phyloP scores from a whole-genome alignment of 2,797 vertebrate species.

The Coregonus ussuriensis region DNA sequence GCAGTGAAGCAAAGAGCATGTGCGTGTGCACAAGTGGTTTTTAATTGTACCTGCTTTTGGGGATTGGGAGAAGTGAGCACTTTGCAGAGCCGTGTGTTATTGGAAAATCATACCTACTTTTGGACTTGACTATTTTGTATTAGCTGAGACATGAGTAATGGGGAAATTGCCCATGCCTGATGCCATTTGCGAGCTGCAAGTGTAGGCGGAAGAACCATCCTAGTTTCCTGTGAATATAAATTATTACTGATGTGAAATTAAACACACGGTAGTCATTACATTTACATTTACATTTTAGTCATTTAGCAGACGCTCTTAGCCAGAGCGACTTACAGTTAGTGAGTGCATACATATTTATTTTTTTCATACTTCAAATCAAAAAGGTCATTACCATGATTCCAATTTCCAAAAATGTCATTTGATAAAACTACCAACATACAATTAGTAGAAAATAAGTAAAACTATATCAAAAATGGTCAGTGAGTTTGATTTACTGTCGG shows the following conservation, averaged over 20 bases:
- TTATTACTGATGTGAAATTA: neutral
- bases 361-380: too few relatives aligned
- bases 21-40: neutral
- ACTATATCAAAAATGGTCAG: too few relatives aligned
- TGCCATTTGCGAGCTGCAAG: constrained; percentile 15
- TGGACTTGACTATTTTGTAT: neutral
- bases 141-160: neutral
- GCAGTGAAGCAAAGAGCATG: neutral
- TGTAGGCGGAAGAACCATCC: neutral
- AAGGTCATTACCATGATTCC: too few relatives aligned
- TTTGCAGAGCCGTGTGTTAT: neutral
- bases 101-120: neutral
- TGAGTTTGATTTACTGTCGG: too few relatives aligned
- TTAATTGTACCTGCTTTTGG: constrained; percentile 16
- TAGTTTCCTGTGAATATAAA: neutral
- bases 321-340: too few relatives aligned
- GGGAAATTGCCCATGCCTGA: neutral
- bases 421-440: too few relatives aligned
- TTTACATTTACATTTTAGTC: too few relatives aligned
- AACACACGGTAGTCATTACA: neutral
- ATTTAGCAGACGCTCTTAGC: too few relatives aligned
- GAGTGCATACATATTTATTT: too few relatives aligned
- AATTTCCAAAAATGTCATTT: too few relatives aligned
- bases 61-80: neutral
- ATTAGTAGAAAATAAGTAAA: too few relatives aligned